Evolutionary conservation across 1,140 invertebrate species (phyloP), one percentile per base, ranked within the genome.

Genomic region (Diabrotica undecimpunctata): DNA sequence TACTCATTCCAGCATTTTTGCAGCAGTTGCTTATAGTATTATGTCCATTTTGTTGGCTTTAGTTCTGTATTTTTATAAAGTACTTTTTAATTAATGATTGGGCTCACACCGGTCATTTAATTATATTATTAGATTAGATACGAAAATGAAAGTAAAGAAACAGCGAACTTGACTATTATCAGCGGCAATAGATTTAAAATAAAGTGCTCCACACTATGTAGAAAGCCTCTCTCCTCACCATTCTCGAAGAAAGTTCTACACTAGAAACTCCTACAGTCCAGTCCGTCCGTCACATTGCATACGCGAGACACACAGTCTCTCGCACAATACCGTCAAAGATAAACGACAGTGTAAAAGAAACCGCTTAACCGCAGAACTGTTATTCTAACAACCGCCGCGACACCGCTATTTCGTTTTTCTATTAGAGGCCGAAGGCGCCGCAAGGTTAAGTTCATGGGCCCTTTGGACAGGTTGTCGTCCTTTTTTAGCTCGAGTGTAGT

Each of bases 401-500:
- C 8, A n/a, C 6, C 41, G 41, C n/a, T 46, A n/a, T 3, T 46
- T 46, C 41, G 25, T 25, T 25, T 25, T 25, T 25, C 25, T 25
- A 25, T 25, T 6, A 2, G n/a, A 46, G n/a, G 8, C 41, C 41
- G 41, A 46, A n/a, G 41, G 58, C 46, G 41, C 58, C 61, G 52
- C 54, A 55, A 62, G 51, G 54, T 55, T 54, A 25, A 39, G 50
- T 64, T 61, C 13, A 75, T 75, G 74, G 72, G 72, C 57, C 72
- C 74, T 53, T 62, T 75, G 35, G 62, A 72, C 36, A 71, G 59
- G 61, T 41, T 75, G 9, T 67, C 70, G 51, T 74, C 74, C 50
- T 70, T 75, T 54, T 74, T 75, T 53, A 73, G 71, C 66, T 65
- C 71, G 14, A 72, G 72, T 71, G 69, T 69, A 6, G 65, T 75